A percentile compares a stretch with the other conserved stretches of the same genome.
Conservation (phyloP, 1,140 invertebrate species). For the Formica selysi region DNA sequence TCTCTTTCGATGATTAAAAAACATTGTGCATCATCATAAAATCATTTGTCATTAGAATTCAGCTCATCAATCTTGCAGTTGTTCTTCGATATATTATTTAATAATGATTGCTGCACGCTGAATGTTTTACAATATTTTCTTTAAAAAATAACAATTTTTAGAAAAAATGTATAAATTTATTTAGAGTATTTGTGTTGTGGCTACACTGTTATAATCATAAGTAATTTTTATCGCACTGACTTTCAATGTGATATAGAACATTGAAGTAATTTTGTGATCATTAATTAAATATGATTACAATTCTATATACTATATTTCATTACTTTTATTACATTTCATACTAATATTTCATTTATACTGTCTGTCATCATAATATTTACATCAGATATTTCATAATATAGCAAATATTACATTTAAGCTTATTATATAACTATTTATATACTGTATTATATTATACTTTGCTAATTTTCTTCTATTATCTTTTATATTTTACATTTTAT, state of each 20-base stretch:
- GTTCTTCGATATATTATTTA: conserved; percentile 29
- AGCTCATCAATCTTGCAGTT: conserved; percentile 28
- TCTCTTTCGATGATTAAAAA: conserved; percentile 10
- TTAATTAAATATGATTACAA: conserved; percentile 20
- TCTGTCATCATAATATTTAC: conserved; percentile 1
- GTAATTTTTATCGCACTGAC: neutral
- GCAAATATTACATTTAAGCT: conserved; percentile 10
- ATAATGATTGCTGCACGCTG: conserved; percentile 66
- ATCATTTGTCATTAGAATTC: conserved; percentile 33
- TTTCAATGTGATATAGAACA: neutral
- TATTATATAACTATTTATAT: conserved; percentile 16
- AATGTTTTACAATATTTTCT: conserved; percentile 44
- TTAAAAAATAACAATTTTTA: conserved; percentile 23
- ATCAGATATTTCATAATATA: conserved; percentile 1
- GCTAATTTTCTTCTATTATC: conserved; percentile 60
- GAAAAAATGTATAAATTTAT: neutral
- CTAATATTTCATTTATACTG: too few relatives aligned
- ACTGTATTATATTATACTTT: conserved; percentile 7
- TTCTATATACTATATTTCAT: neutral
- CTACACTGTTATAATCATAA: neutral
- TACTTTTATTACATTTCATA: neutral
- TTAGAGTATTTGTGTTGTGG: neutral
- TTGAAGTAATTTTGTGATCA: neutral
- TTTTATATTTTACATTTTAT: conserved; percentile 61
- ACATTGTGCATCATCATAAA: conserved; percentile 18